Evolutionary conservation across 2,113 vertebrate species (phyloP), one percentile per base, ranked within the genome.

Genomic region (Platichthys stellatus): DNA sequence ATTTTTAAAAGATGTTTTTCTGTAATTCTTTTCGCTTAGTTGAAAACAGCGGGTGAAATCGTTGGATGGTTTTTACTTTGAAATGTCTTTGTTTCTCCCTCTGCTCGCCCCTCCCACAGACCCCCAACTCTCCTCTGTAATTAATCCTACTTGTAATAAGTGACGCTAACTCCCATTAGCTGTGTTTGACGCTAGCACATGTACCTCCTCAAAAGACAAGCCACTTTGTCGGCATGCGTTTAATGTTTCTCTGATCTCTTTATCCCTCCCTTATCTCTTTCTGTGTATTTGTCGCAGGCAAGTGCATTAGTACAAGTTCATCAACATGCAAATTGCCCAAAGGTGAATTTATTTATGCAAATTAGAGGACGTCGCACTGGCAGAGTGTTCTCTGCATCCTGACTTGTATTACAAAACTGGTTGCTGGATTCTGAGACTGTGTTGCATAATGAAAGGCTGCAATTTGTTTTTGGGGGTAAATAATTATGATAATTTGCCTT

Each of bases 281-380:
- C 67, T 80, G 47, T 88, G 82, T 83, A 66, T 86, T 84, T 84
- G 81, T 82, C 74, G 74, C 75, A 81, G 79, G 85, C 69, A 68
- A 82, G 85, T 88, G 87, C 90, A 88, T 89, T 89, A 83, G 86
- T 57, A 49, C 65, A 72, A 88, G 80, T 92, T 92, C 84, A 93
- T 94, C 90, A 92, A 90, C 90, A 92, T 94, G 93, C 90, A 94
- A 87, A 93, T 93, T 90, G 85, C 92, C 82, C 65, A 90, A 88
- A 92, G 92, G 89, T 90, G 89, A 92, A 92, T 93, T 88, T 92
- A 84, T 90, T 83, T 88, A 90, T 92, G 90, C 72, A 91, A 91
- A 94, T 94, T 76, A 83, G 60, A 14, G 69, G 28, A 69, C 45
- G 64, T 15, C 17, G 17, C 21, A 76, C 74, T 84, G 57, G 66